Evolutionary conservation across 2,888 invertebrate genomes (phyloP).

Genomic region (Globia sparganii): DNA sequence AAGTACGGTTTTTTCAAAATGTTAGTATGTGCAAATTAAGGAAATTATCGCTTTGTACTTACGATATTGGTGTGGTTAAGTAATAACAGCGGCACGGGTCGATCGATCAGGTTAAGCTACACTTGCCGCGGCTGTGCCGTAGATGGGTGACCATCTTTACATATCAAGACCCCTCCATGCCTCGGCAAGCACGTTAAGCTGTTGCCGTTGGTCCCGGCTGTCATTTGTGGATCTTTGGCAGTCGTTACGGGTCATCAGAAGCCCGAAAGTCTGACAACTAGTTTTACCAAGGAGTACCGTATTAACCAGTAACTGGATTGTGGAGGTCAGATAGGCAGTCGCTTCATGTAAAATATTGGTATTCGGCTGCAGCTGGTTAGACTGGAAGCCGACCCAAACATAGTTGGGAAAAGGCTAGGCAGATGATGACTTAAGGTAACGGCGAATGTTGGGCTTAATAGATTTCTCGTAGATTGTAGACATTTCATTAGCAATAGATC

Average conservation of each 20-base stretch:
- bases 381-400: neutral
- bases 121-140: neutral
- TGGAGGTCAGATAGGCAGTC: neutral
- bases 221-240: neutral
- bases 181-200: too few relatives aligned
- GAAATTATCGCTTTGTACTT: slow-evolving; percentile 40
- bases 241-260: neutral
- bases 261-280: neutral
- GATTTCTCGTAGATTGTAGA: slow-evolving; percentile 17
- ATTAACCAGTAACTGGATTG: neutral
- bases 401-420: neutral
- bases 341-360: neutral
- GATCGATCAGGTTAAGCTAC: neutral
- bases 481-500: slow-evolving; percentile 37
- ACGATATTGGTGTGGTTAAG: neutral
- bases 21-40: slow-evolving; percentile 41
- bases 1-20: slow-evolving; percentile 43
- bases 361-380: neutral
- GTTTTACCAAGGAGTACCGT: neutral
- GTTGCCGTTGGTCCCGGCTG: neutral
- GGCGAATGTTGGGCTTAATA: neutral
- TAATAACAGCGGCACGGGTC: neutral
- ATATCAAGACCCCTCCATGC: neutral
- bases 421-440: slow-evolving; percentile 8
- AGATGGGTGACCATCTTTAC: neutral